A percentile compares a stretch with the other conserved stretches of the same genome.
Conservation (phyloP, 1,140 invertebrate genomes). For the Papilio polyxenes region DNA sequence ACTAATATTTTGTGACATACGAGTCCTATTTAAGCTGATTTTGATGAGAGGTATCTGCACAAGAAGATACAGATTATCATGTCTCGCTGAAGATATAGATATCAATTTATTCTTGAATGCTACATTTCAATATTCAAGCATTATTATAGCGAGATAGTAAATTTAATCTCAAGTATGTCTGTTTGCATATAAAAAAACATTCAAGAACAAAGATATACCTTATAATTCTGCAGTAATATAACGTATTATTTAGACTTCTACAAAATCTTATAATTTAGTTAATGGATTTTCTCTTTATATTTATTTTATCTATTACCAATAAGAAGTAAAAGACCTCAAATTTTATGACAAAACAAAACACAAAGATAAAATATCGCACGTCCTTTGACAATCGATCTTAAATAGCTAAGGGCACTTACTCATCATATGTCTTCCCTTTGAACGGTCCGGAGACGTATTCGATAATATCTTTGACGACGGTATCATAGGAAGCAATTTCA, state of each 20-base stretch:
- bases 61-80: neutral
- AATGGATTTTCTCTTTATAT: neutral
- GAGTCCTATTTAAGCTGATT: conserved; percentile 13
- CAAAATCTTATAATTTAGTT: neutral
- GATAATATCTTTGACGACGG: conserved; percentile 82
- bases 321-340: neutral
- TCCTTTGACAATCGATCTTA: conserved; percentile 26
- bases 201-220: neutral
- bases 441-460: conserved; percentile 81
- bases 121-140: neutral
- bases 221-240: neutral
- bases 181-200: neutral
- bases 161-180: neutral
- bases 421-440: conserved; percentile 67
- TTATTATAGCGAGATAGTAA: neutral
- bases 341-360: conserved; percentile 26
- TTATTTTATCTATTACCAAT: neutral
- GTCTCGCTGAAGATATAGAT: too few relatives aligned
- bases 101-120: conserved; percentile 7
- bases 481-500: conserved; percentile 83
- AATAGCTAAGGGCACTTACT: conserved; percentile 46
- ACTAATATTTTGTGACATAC: conserved; percentile 10
- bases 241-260: too few relatives aligned
- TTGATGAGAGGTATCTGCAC: conserved; percentile 23
- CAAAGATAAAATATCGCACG: conserved; percentile 12